Evolutionary conservation across 1,140 invertebrate genomes (phyloP), one percentile per base, ranked within the genome.

Genomic region (Brachionus plicatilis): DNA sequence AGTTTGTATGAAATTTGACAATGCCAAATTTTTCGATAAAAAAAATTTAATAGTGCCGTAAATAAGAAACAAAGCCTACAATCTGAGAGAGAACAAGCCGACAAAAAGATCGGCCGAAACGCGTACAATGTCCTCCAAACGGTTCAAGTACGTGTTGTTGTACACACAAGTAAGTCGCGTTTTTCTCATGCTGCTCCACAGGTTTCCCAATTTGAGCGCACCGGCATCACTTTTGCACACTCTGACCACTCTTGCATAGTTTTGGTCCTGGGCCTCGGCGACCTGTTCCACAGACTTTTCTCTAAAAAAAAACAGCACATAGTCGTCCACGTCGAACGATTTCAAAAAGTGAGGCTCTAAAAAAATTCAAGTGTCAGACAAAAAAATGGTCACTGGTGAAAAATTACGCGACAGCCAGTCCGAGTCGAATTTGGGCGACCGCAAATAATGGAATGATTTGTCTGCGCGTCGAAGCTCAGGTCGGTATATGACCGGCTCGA

Each of bases 301-400:
- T 75, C 95, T 92, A 87, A 96, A 95, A 83, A 97, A 91, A 89
- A 96, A 96, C 87, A 95, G 96, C 0, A 96, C 93, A 89, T 94
- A 94, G 75, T 93, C 91, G 33, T 94, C 94, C 29, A 94, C 93
- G 88, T 97, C 95, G 88, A 96, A 96, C 75, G 94, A 95, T 1
- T 93, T 94, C 76, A 96, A 94, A 88, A 97, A 97, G 86, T 96
- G 93, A 0, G 95, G 94, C 86, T 95, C 88, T 89, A 84, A 11
- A 87, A 86, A 45, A 84, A 70, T 17, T 17, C 3, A 70, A 37
- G 12, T 83, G 6, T 37, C 33, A 68, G 41, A 83, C 29, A 43
- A 83, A 66, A 29, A 53, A 66, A 14, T 0, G n/a, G 29, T 70
- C 43, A n/a, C 27, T 50, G n/a, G 29, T 17, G 6, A 75, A 75